Percentiles rank a stretch among this genome's conserved stretches.
Evolutionary conservation across 2,113 vertebrate species (phyloP).

Genomic region (Mesembrinibis cayennensis): DNA sequence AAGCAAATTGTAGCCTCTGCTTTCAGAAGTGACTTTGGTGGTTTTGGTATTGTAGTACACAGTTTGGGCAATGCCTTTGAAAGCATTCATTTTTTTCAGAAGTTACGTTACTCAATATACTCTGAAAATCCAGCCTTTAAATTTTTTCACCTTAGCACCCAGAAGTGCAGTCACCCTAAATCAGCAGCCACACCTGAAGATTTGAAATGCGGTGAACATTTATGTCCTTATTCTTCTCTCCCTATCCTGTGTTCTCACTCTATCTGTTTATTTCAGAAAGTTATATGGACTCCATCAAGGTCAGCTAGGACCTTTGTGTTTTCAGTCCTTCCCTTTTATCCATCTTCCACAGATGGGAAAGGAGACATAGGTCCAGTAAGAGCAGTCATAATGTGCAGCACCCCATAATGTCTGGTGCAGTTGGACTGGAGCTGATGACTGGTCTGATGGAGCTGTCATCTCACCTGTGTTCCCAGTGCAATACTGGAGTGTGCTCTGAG

Average conservation of each 20-base stretch:
- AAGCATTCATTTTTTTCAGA: not conserved
- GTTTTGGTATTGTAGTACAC: not conserved
- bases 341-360: not conserved
- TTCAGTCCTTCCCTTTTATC: not conserved
- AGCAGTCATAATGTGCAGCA: not conserved
- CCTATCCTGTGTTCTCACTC: not conserved
- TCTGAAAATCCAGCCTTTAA: not conserved
- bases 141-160: not conserved
- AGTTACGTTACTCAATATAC: not conserved
- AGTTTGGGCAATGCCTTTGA: not conserved
- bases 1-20: not conserved
- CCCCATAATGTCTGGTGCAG: not conserved
- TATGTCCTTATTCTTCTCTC: not conserved
- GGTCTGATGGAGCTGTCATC: not conserved
- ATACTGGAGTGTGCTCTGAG: not conserved
- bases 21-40: not conserved
- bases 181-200: not conserved
- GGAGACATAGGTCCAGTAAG: not conserved
- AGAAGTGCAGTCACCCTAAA: not conserved
- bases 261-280: not conserved
- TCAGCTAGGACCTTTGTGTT: not conserved
- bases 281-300: not conserved
- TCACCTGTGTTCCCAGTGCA: not conserved
- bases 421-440: not conserved
- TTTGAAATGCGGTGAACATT: not conserved